Evolutionary conservation across 2,888 invertebrate species (phyloP).

Genomic region (Eupeodes luniger): DNA sequence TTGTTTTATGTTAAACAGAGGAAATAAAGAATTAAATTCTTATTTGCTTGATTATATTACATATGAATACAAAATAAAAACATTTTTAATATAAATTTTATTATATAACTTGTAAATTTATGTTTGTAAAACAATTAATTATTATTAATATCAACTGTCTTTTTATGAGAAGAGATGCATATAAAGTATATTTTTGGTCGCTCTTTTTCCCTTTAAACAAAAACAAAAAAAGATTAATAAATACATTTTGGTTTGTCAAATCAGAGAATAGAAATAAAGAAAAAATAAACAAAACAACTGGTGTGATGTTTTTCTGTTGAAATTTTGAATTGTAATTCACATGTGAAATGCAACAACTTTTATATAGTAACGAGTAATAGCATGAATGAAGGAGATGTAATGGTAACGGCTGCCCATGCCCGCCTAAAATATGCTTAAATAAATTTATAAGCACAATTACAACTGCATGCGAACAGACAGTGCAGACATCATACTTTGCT

Average conservation of each 20-base stretch:
- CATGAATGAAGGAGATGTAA: too few species aligned
- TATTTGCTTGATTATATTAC: constrained; percentile 23
- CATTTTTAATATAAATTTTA: constrained; percentile 1
- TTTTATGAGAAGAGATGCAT: constrained; percentile 23
- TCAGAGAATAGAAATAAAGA: constrained; percentile 51
- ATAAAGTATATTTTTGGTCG: constrained; percentile 41
- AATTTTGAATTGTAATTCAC: too few species aligned
- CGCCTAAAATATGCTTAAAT: too few species aligned
- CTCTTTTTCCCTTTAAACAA: constrained; percentile 24
- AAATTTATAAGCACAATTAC: too few species aligned
- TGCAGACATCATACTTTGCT: too few species aligned
- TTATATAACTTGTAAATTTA: constrained; percentile 46
- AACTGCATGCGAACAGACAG: too few species aligned
- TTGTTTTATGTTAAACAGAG: constrained; percentile 13
- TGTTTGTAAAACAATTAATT: constrained; percentile 24
- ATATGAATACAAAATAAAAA: not conserved
- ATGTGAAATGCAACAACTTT: too few species aligned
- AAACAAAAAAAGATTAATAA: not conserved
- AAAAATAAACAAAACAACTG: constrained; percentile 14
- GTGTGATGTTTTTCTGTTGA: not conserved
- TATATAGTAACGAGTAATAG: too few species aligned
- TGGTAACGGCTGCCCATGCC: too few species aligned
- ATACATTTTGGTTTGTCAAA: constrained; percentile 55
- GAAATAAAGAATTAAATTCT: constrained; percentile 35
- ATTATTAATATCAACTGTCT: constrained; percentile 6